Conservation (phyloP, 2,113 vertebrate species). For the Dicerorhinus sumatrensis region DNA sequence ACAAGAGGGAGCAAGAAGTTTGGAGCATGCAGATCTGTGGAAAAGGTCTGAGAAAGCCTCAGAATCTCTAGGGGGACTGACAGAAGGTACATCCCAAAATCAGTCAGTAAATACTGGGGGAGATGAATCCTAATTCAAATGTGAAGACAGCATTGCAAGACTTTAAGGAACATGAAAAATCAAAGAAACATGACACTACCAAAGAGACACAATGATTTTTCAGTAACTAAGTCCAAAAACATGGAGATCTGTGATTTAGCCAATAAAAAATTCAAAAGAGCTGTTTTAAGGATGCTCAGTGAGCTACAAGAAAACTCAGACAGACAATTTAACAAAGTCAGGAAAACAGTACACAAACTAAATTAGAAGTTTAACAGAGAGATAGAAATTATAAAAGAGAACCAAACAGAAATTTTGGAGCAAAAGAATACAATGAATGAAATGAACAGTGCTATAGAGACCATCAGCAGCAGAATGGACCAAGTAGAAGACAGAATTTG, state of each 20-base stretch:
- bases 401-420: not conserved
- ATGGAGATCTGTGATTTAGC: no score
- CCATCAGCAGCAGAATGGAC: not conserved
- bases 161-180: not conserved
- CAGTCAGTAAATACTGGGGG: not conserved
- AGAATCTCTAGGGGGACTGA: not conserved
- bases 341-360: no score
- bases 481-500: not conserved
- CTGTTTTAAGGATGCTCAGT: no score
- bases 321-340: no score
- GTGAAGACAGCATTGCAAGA: not conserved
- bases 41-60: not conserved
- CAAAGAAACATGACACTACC: not conserved
- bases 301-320: no score
- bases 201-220: no score
- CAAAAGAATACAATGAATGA: not conserved
- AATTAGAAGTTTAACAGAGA: no score
- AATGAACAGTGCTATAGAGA: not conserved
- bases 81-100: not conserved
- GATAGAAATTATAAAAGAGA: no score
- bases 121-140: not conserved
- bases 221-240: no score
- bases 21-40: no score
- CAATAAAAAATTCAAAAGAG: no score
- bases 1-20: no score